Conservation (phyloP, 2,888 invertebrate species). For the Leptinotarsa haldemani region DNA sequence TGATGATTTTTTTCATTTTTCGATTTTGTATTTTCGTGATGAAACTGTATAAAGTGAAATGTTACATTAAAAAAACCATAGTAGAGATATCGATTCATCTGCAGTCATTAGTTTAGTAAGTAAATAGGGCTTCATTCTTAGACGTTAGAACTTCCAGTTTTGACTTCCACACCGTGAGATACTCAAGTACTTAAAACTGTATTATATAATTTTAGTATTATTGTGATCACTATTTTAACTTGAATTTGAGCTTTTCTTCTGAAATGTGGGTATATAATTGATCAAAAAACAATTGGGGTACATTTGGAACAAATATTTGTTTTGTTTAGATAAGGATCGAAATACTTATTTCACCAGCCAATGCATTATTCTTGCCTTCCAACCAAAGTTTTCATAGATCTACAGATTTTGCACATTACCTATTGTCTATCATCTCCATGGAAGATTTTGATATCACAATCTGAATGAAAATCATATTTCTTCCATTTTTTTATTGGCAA, state of each 20-base stretch:
- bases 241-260: background rate
- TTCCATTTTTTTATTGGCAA: no score
- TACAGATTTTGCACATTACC: no score
- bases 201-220: constrained; percentile 25
- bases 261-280: background rate
- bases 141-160: constrained; percentile 52
- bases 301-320: background rate
- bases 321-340: no score
- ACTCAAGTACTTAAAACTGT: constrained; percentile 39
- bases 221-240: background rate
- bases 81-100: constrained; percentile 37
- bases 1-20: background rate
- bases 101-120: constrained; percentile 55
- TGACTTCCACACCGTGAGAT: constrained; percentile 51
- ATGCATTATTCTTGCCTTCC: no score
- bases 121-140: constrained; percentile 54
- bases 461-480: no score
- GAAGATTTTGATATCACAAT: no score
- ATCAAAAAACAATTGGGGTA: background rate
- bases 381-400: no score
- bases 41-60: background rate
- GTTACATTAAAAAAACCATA: constrained; percentile 28
- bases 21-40: constrained; percentile 1
- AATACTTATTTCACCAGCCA: no score
- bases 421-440: no score